Base-by-base conservation (phyloP, 2,888 invertebrate genomes). In the Pristionchus exspectatus region DNA sequence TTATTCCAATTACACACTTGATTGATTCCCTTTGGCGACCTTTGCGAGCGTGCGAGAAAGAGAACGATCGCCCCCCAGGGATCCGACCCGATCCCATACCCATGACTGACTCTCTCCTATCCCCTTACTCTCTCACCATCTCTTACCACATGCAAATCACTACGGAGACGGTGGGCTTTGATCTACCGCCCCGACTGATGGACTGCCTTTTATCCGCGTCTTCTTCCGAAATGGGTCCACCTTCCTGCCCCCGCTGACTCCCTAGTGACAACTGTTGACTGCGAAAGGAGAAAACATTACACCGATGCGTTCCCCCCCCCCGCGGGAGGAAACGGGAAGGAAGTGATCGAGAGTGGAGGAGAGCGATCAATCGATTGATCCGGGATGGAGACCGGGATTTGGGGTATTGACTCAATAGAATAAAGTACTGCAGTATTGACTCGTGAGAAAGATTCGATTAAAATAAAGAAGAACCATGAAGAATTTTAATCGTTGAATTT, bases 231-330 rank as follows among this genome's bases (percentile, higher is more conserved):
- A 85, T 85, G 85, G 59, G 85, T 69, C 69, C 27, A 77, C 54
- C 56, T 24, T 30, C 12, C 33, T 66, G n/a, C 87, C 2, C 87
- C 33, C 33, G 33, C 27, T 54, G 24, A 9, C 56, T 56, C 72
- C 87, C 56, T 56, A 21, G 87, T 56, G 74, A n/a, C 87, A 88
- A 88, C 87, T 88, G 87, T 88, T 69, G 44, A 69, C 87, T 87
- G 69, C 66, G 59, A 66, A 87, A 87, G 87, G 54, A 54, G 87
- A 88, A 88, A 88, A 88, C 87, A 88, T 88, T 88, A 88, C 87
- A 88, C 63, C 72, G 38, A n/a, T 27, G 66, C 69, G 69, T 30
- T 87, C 38, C 3, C 16, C 2, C n/a, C n/a, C n/a, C n/a, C n/a
- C n/a, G n/a, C 44, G 44, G 0, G 72, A 72, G 50, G 24, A 54